Percentiles rank a stretch among this genome's conserved stretches.
These are phyloP conservation scores for Pterobdella sp. DNA, from an alignment of 2,888 invertebrate species.

Conservation along the genomic window DNA sequence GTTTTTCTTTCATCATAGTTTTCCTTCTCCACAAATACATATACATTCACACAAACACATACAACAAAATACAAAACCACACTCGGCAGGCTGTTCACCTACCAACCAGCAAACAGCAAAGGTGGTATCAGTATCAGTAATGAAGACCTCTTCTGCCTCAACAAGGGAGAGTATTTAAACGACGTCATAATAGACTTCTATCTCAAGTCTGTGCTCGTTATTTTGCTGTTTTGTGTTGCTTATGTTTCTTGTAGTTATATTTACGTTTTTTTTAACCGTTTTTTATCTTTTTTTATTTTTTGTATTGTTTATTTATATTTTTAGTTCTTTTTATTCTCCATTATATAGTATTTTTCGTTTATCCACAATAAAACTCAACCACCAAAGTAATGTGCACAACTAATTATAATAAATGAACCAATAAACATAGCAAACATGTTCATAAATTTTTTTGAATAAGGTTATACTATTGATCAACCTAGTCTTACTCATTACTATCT, in stretches of 20 bases:
- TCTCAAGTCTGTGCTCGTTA: conserved; percentile 59
- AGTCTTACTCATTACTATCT: neutral
- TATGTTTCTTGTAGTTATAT: too few relatives aligned
- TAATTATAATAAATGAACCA: too few relatives aligned
- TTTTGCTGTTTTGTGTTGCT: too few relatives aligned
- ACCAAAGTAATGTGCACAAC: too few relatives aligned
- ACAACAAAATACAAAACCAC: neutral
- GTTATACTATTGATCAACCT: neutral
- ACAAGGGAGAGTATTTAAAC: conserved; percentile 85
- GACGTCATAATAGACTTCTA: conserved; percentile 97
- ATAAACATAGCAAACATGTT: too few relatives aligned
- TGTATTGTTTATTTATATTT: neutral
- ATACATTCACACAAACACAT: neutral
- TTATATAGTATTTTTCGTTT: neutral
- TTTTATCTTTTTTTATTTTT: neutral
- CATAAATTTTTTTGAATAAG: neutral
- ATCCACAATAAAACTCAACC: neutral
- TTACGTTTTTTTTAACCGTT: too few relatives aligned
- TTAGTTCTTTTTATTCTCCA: neutral
- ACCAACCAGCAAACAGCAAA: conserved; percentile 71
- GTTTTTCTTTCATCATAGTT: too few relatives aligned
- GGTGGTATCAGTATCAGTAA: conserved; percentile 82
- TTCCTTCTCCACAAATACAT: neutral
- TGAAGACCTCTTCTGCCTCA: conserved; percentile 84
- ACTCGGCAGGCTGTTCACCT: conserved; percentile 48